A percentile compares a stretch with the other conserved stretches of the same genome.
These are phyloP conservation scores for Tipula vernalis DNA, from an alignment of 2,888 invertebrate genomes.

Conservation along the genomic window DNA sequence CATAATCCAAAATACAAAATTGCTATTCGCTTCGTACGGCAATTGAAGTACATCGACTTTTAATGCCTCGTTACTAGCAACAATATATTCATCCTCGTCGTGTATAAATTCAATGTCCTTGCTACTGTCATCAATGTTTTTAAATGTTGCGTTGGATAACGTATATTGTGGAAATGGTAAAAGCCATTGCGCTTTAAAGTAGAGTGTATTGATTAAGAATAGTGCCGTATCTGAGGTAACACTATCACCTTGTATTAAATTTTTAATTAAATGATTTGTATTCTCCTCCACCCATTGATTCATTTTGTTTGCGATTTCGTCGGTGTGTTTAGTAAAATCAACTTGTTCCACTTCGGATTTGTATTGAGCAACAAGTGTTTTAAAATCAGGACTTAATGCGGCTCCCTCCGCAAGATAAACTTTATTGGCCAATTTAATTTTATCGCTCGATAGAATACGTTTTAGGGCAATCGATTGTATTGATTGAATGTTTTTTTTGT, in stretches of 20 bases:
- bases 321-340: background rate
- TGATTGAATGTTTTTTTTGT: background rate
- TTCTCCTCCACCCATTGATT: background rate
- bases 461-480: background rate
- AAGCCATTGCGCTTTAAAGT: background rate
- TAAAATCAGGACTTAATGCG: background rate
- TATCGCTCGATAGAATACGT: background rate
- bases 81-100: background rate
- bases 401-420: background rate
- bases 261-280: background rate
- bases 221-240: background rate
- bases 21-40: background rate
- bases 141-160: background rate
- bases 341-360: background rate
- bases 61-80: background rate
- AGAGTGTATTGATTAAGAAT: background rate
- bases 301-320: background rate
- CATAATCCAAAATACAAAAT: background rate
- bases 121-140: background rate
- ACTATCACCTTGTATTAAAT: background rate
- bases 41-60: background rate
- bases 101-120: background rate
- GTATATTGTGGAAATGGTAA: background rate
- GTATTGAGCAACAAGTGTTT: background rate
- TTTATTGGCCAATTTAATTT: background rate